Evolutionary conservation across 2,888 invertebrate species (phyloP).

Genomic region (Mellilla xanthometata): DNA sequence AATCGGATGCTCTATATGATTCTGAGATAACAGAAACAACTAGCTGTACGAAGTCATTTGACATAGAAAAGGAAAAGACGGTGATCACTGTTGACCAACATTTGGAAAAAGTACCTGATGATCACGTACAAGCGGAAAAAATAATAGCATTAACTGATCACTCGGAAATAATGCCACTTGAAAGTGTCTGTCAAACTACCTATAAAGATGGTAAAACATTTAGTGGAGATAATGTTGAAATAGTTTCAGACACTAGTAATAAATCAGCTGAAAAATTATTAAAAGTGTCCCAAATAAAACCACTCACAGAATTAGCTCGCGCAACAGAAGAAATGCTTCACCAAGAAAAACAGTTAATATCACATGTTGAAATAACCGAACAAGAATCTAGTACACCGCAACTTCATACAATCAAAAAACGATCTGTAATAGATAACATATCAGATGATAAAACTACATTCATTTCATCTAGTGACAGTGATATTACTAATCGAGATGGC

Average conservation of each 20-base stretch:
- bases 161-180: too few species aligned
- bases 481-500: constrained; percentile 45
- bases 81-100: too few species aligned
- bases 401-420: constrained; percentile 32
- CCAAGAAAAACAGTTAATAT: constrained; percentile 38
- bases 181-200: too few species aligned
- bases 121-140: constrained; percentile 2
- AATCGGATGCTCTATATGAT: too few species aligned
- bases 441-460: constrained; percentile 36
- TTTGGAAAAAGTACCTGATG: too few species aligned
- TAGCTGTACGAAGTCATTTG: too few species aligned
- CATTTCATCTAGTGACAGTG: constrained; percentile 47
- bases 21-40: too few species aligned
- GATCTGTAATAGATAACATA: constrained; percentile 28
- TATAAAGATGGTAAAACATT: constrained; percentile 37
- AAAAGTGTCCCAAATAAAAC: constrained; percentile 27
- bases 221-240: constrained; percentile 39
- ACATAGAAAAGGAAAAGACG: too few species aligned
- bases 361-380: constrained; percentile 28
- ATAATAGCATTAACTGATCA: neutral
- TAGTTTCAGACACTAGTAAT: constrained; percentile 23
- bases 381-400: constrained; percentile 26
- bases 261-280: constrained; percentile 23
- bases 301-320: constrained; percentile 34
- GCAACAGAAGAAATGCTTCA: constrained; percentile 44